Conservation (phyloP, 2,797 vertebrate genomes). For the Anabas testudineus region DNA sequence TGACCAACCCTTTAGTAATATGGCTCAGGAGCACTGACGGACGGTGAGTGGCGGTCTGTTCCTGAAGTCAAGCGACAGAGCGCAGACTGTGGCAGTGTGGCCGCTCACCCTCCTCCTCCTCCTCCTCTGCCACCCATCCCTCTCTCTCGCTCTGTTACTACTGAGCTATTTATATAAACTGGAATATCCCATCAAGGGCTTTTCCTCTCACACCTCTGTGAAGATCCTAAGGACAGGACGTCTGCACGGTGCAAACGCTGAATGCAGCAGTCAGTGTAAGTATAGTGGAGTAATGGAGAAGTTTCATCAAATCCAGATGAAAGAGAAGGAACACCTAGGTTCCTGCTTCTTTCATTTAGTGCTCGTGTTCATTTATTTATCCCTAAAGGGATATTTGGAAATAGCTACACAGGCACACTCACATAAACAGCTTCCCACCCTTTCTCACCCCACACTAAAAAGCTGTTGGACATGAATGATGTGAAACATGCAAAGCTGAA, state of each 20-base stretch:
- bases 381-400: too few species aligned
- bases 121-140: not conserved
- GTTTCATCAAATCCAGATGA: not conserved
- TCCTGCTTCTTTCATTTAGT: too few species aligned
- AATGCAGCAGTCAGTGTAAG: not conserved
- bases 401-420: too few species aligned
- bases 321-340: not conserved
- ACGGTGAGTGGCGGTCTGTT: conserved; percentile 13
- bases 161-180: conserved; percentile 55
- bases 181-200: conserved; percentile 69
- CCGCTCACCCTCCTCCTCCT: conserved; percentile 22
- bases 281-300: not conserved
- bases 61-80: conserved; percentile 28
- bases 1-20: not conserved
- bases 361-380: too few species aligned
- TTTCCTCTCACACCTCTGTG: conserved; percentile 31
- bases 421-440: too few species aligned
- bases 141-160: conserved; percentile 16
- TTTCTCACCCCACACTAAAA: too few species aligned
- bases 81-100: conserved; percentile 54
- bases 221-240: conserved; percentile 6
- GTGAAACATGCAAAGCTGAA: too few species aligned
- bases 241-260: not conserved
- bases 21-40: conserved; percentile 2
- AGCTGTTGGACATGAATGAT: too few species aligned